A percentile compares a stretch with the other conserved stretches of the same genome.
phyloP scores from a whole-genome alignment of 2,797 vertebrate species.

The Denticeps clupeoides region DNA sequence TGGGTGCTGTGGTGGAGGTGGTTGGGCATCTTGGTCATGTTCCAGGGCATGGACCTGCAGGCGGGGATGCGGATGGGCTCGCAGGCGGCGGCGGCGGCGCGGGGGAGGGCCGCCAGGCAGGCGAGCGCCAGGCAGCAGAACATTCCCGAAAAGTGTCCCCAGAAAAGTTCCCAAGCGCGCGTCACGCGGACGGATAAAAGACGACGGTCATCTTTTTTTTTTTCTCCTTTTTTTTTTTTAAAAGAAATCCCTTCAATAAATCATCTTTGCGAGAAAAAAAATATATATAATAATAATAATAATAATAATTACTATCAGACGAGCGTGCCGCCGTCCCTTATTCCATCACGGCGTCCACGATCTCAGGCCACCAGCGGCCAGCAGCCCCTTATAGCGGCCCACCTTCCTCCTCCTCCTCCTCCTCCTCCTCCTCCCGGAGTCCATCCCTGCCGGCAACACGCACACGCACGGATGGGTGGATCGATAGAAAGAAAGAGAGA shows the following conservation, averaged over 20 bases:
- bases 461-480: no score
- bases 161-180: constrained; percentile 19
- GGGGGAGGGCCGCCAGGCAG: constrained; percentile 47
- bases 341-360: no score
- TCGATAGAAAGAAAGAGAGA: no score
- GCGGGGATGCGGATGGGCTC: constrained; percentile 88
- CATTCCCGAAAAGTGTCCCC: constrained; percentile 15
- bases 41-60: constrained; percentile 89
- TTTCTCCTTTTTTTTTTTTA: no score
- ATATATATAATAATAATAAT: no score
- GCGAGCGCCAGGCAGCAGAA: constrained; percentile 47
- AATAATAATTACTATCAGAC: no score
- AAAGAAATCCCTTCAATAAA: no score
- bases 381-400: background rate
- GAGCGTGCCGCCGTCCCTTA: no score
- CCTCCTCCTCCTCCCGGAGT: constrained; percentile 12
- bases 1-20: constrained; percentile 99
- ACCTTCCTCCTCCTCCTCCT: constrained; percentile 11
- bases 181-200: constrained; percentile 4
- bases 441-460: no score
- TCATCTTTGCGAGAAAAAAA: no score
- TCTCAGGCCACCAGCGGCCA: constrained; percentile 1
- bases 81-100: constrained; percentile 64
- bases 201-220: constrained; percentile 8
- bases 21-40: constrained; percentile 99